Percentiles rank a stretch among this genome's conserved stretches.
phyloP scores from a whole-genome alignment of 2,888 invertebrate species.

The Lithophane semibrunnea region DNA sequence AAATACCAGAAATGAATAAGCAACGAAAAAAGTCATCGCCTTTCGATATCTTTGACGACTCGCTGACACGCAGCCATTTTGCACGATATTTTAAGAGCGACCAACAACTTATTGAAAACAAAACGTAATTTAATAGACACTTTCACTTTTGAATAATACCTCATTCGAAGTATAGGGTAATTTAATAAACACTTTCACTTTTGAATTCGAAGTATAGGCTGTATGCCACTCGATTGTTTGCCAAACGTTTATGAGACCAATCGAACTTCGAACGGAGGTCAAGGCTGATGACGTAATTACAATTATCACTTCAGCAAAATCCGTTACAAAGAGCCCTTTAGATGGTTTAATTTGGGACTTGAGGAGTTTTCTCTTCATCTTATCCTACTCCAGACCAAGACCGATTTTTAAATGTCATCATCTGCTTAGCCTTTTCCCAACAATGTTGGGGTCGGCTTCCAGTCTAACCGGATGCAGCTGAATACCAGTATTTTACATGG shows the following conservation, averaged over 20 bases:
- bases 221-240: constrained; percentile 30
- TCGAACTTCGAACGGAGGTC: constrained; percentile 53
- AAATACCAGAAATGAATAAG: constrained; percentile 35
- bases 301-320: constrained; percentile 32
- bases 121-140: constrained; percentile 34
- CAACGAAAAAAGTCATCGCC: constrained; percentile 12
- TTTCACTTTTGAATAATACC: constrained; percentile 41
- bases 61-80: constrained; percentile 14
- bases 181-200: too few relatives aligned
- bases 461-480: too few relatives aligned
- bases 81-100: constrained; percentile 34
- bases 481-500: too few relatives aligned
- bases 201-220: constrained; percentile 29
- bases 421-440: too few relatives aligned
- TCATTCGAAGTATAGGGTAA: constrained; percentile 16
- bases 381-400: neutral
- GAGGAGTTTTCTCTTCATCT: neutral
- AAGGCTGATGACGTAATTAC: constrained; percentile 46
- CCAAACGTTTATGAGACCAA: constrained; percentile 44
- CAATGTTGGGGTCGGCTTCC: too few relatives aligned
- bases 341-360: constrained; percentile 3
- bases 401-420: neutral
- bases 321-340: constrained; percentile 37
- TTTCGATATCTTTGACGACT: constrained; percentile 20
- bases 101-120: constrained; percentile 16